Evolutionary conservation across 2,797 vertebrate species (phyloP), one percentile per base, ranked within the genome.

Genomic region (Poeciliopsis paucimaculata): DNA sequence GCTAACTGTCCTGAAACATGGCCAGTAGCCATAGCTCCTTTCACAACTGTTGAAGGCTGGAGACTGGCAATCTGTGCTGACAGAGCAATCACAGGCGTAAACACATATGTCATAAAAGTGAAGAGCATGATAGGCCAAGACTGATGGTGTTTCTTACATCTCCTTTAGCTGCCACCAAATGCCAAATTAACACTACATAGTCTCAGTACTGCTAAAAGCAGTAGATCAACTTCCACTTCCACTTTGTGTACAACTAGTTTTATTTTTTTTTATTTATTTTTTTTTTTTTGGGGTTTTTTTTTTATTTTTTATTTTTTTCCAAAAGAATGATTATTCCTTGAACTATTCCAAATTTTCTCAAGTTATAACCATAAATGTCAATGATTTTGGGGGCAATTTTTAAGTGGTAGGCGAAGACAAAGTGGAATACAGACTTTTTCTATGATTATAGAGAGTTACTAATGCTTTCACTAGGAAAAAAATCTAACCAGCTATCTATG

Each of bases 81-180:
- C 84, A 85, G 71, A 15, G 60, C 64, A 71, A 79, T 89, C 86
- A 90, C n/a, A 36, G 79, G 79, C 79, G 79, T 76, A 84, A 82
- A 77, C 82, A 77, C 72, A 87, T 78, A 71, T 81, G 64, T 68
- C 36, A 39, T 68, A 39, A 23, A 47, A 77, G 84, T 89, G 77
- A 79, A 83, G 80, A 78, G 53, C 75, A 18, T 55, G 45, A 81
- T 39, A 77, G 82, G 47, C 46, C 16, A 41, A 81, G 77, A 88
- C 72, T 75, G 75, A 87, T 73, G 73, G 57, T 34, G 47, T 60
- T 75, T 55, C 73, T 23, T 62, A 57, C 73, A 79, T 76, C 75
- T 0, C 57, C 80, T 68, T 73, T 84, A 39, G 57, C 64, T 77
- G 86, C 82, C 73, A 74, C 47, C 77, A 71, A 80, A 20, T 39